phyloP scores from a whole-genome alignment of 2,113 vertebrate genomes.

The Xerus inauris region DNA sequence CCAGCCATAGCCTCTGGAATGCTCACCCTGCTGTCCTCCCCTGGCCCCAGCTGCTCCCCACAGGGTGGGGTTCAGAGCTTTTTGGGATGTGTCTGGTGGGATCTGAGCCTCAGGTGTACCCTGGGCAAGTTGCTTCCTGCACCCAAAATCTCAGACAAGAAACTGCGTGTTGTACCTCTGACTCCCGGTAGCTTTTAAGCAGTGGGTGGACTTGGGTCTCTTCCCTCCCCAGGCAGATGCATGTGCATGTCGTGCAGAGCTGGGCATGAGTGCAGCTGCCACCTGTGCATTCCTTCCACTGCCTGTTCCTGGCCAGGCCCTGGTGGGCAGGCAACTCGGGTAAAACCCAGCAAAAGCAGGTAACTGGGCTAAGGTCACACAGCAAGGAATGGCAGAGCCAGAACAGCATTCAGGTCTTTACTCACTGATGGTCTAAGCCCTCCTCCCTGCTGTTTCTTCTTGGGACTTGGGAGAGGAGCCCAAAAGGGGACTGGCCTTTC shows the following conservation, averaged over 20 bases:
- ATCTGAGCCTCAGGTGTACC: not conserved
- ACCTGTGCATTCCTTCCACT: not conserved
- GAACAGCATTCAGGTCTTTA: not conserved
- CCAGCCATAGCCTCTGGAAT: too few species aligned
- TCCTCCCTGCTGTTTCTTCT: not conserved
- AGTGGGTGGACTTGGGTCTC: not conserved
- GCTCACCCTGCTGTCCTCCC: not conserved
- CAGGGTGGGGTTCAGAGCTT: not conserved
- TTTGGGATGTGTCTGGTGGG: not conserved
- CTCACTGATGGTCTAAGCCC: not conserved
- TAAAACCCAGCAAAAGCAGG: not conserved
- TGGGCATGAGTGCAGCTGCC: not conserved
- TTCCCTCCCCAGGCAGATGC: not conserved
- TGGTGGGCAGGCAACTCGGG: not conserved
- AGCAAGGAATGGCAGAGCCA: not conserved
- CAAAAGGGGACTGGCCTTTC: not conserved
- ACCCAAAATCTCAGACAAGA: not conserved
- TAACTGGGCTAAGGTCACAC: not conserved
- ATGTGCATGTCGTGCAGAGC: rapidly evolving
- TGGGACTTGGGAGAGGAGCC: not conserved
- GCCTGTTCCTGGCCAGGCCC: not conserved
- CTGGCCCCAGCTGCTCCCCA: too few species aligned
- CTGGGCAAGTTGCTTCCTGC: not conserved
- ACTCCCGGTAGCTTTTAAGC: not conserved
- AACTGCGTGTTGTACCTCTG: not conserved